Conservation (phyloP, 2,113 vertebrate species). For the Cyanoliseus patagonus region DNA sequence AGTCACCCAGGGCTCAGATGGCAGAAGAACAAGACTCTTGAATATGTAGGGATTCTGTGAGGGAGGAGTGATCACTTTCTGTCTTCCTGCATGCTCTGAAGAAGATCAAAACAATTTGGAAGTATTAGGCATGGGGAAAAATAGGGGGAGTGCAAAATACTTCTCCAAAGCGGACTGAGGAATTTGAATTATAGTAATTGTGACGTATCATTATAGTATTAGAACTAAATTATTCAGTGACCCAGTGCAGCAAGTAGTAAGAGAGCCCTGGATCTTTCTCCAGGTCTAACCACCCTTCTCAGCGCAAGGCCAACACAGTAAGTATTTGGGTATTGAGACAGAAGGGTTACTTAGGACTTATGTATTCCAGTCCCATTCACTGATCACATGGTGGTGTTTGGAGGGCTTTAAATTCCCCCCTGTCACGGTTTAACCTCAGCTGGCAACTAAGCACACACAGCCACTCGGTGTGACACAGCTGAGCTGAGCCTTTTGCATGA, state of each 20-base stretch:
- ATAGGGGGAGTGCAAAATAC: not conserved
- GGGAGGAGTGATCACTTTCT: not conserved
- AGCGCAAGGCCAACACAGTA: not conserved
- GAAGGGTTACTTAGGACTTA: not conserved
- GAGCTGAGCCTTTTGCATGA: not conserved
- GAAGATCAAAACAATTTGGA: not conserved
- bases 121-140: not conserved
- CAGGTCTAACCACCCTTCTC: not conserved
- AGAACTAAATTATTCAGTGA: not conserved
- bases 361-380: not conserved
- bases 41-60: not conserved
- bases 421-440: not conserved
- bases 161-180: not conserved
- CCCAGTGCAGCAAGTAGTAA: not conserved
- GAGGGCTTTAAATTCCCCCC: not conserved
- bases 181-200: not conserved
- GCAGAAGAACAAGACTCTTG: not conserved
- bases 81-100: not conserved
- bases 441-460: not conserved
- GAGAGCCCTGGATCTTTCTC: not conserved
- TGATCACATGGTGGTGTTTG: not conserved
- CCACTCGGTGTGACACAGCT: not conserved
- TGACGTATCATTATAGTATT: not conserved
- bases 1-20: not conserved
- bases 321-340: not conserved